Conservation (phyloP, 2,888 invertebrate species). For the Drosophila parthenogenetica region DNA sequence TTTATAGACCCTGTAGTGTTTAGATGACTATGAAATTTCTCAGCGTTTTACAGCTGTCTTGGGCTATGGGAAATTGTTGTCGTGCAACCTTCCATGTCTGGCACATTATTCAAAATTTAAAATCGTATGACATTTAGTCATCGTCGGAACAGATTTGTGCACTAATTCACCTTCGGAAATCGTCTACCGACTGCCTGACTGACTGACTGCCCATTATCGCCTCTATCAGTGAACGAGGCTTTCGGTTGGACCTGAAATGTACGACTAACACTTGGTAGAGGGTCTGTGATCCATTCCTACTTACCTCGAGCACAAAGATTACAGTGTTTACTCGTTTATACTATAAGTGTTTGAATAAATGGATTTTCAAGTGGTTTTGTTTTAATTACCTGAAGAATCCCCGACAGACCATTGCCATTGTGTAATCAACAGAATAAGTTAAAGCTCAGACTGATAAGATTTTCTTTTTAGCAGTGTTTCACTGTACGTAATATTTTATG, state of each 20-base stretch:
- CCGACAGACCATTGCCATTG: background rate
- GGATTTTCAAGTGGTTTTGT: conserved; percentile 6
- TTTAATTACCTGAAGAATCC: conserved; percentile 4
- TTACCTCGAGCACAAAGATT: conserved; percentile 17
- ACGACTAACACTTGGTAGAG: conserved; percentile 7
- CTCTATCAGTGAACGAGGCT: conserved; percentile 23
- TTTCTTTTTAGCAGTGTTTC: background rate
- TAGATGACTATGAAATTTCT: background rate
- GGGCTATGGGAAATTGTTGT: conserved; percentile 37
- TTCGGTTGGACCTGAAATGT: conserved; percentile 15
- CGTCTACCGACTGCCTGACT: conserved; percentile 5
- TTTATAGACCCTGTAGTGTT: background rate
- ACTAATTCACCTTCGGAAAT: conserved; percentile 26
- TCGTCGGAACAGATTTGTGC: conserved; percentile 29
- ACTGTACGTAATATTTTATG: background rate
- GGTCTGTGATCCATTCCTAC: conserved; percentile 9
- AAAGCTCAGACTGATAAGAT: background rate
- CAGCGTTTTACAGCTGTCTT: conserved; percentile 1
- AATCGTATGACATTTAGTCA: conserved; percentile 50
- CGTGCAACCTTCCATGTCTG: conserved; percentile 39
- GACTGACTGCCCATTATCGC: conserved; percentile 16
- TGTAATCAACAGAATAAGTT: background rate
- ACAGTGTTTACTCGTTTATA: background rate
- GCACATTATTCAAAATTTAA: conserved; percentile 21
- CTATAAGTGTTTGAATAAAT: conserved; percentile 1